These are phyloP conservation scores for Drosophila anomelani DNA, from an alignment of 2,888 invertebrate genomes.

Conservation along the genomic window DNA sequence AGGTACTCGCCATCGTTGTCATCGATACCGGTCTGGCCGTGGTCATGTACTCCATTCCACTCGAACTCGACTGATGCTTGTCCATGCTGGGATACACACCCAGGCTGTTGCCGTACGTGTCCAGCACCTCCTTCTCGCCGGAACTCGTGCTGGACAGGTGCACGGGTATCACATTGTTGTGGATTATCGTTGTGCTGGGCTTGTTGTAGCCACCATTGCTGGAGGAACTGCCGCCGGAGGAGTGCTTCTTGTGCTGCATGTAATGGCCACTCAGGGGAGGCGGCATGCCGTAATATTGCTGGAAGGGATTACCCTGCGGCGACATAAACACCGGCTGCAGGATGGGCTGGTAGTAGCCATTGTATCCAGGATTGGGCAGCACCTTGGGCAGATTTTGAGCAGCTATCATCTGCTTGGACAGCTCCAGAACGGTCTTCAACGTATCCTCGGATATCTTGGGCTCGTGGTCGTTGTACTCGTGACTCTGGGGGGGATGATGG, in stretches of 20 bases:
- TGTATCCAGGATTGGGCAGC: conserved; percentile 68
- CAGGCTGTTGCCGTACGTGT: conserved; percentile 82
- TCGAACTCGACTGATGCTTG: conserved; percentile 36
- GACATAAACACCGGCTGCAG: conserved; percentile 82
- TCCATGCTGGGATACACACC: conserved; percentile 67
- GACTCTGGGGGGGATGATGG: conserved; percentile 38
- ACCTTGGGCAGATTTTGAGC: conserved; percentile 83
- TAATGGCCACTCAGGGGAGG: conserved; percentile 52
- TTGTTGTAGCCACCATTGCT: conserved; percentile 57
- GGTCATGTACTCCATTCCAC: conserved; percentile 59
- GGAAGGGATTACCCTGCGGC: conserved; percentile 68
- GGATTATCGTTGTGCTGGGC: conserved; percentile 81
- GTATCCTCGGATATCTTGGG: conserved; percentile 84
- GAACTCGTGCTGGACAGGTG: conserved; percentile 74
- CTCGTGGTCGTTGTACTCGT: conserved; percentile 65
- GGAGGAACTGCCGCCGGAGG: conserved; percentile 5
- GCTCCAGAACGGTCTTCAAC: conserved; percentile 83
- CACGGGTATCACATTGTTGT: conserved; percentile 83
- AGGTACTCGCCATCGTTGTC: conserved; percentile 54
- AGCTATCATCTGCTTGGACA: conserved; percentile 84
- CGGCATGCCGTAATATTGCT: conserved; percentile 62
- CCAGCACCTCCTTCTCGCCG: conserved; percentile 78
- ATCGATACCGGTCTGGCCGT: conserved; percentile 61
- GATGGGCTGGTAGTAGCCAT: conserved; percentile 76
- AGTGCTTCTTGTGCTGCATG: conserved; percentile 58